A percentile compares a stretch with the other conserved stretches of the same genome.
Evolutionary conservation across 1,140 invertebrate genomes (phyloP).

Genomic region (Cryptotermes secundus): DNA sequence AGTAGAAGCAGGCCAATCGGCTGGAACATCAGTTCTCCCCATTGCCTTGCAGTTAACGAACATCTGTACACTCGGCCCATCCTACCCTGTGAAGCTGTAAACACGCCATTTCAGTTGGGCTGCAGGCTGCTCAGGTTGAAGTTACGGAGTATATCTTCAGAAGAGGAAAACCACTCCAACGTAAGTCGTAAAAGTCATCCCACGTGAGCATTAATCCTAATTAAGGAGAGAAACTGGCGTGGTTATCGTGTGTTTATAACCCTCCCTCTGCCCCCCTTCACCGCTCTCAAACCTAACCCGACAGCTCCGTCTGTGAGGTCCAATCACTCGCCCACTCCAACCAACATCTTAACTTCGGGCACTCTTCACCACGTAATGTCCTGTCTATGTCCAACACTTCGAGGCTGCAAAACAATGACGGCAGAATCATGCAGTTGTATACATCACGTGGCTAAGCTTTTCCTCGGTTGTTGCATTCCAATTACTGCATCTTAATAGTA

Average conservation of each 20-base stretch:
- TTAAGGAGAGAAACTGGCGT: slow-evolving; percentile 34
- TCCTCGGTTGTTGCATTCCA: too few species aligned
- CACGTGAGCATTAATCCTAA: slow-evolving; percentile 37
- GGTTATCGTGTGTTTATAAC: slow-evolving; percentile 16
- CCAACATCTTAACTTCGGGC: neutral
- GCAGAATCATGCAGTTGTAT: neutral
- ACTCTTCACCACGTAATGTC: neutral
- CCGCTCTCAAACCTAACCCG: neutral
- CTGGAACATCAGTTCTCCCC: neutral
- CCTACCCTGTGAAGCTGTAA: neutral
- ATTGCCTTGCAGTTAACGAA: neutral
- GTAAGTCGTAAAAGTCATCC: slow-evolving; percentile 35
- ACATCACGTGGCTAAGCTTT: too few species aligned
- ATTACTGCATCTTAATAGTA: too few species aligned
- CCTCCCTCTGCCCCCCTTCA: neutral
- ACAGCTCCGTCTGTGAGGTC: neutral
- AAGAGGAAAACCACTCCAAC: neutral
- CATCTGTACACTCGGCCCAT: neutral
- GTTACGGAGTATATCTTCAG: neutral
- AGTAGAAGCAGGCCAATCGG: too few species aligned
- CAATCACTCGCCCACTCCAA: neutral
- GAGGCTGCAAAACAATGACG: neutral
- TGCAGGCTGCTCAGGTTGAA: neutral
- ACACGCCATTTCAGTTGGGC: neutral
- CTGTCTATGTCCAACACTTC: neutral